Base-by-base conservation (phyloP, 2,888 invertebrate genomes). In the Yponomeuta evonymella region DNA sequence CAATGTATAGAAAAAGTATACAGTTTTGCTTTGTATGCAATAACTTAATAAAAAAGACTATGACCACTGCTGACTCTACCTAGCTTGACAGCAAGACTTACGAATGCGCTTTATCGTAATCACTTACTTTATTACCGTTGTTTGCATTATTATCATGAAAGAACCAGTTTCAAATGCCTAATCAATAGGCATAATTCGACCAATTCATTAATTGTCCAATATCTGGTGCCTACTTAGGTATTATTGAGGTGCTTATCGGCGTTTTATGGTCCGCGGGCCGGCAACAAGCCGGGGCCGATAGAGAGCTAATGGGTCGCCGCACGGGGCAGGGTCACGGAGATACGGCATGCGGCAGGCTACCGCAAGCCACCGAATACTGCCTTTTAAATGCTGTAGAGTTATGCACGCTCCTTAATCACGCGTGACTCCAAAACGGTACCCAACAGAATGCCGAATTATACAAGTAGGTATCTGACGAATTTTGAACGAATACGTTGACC, bases 111-210 rank as follows among this genome's bases (percentile, higher is more conserved):
- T 58, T 15, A 58, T 58, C 51, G 51, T 58, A 58, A 58, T 58
- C 87, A 88, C 88, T 86, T 81, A 78, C 78, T 76, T 82, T 84
- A 87, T 87, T 87, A 84, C 82, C 82, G 86, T 81, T 79, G 84
- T 85, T 83, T 81, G 83, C 81, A 79, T 79, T 79, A 79, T 81
- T 29, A 65, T 33, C 65, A 33, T 23, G 2, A 65, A 75, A 74
- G 74, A 77, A 79, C 81, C 80, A 78, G 79, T 79, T 43, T 74
- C 66, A 70, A 73, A 75, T 88, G 88, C 87, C 86, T 70, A 72
- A 72, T 72, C 72, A 71, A 81, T 77, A 76, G 78, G 79, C 81
- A 75, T 78, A 79, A 76, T 82, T 82, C 76, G 79, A 81, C 83
- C 82, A 81, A 84, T 82, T 83, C 81, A 79, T 81, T 58, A 58